Percentiles rank a stretch among this genome's conserved stretches.
Conservation (phyloP, 2,797 vertebrate species). For the Discoglossus pictus region DNA sequence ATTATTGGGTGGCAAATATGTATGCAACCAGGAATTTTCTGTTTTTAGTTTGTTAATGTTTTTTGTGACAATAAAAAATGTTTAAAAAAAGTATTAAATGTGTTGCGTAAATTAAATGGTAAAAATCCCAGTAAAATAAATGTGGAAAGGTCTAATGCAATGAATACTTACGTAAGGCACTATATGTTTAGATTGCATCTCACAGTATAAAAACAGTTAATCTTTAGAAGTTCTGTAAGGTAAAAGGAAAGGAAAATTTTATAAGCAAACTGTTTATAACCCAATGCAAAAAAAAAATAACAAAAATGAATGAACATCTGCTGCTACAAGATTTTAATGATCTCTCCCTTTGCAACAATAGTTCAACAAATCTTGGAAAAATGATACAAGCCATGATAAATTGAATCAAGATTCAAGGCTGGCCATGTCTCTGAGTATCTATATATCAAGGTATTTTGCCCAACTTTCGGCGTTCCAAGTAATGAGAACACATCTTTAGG, state of each 20-base stretch:
- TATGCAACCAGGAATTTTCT: too few relatives aligned
- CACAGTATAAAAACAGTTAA: too few relatives aligned
- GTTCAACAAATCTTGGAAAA: slow-evolving; percentile 35
- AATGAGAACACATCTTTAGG: slow-evolving; percentile 12
- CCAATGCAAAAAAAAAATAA: slow-evolving; percentile 7
- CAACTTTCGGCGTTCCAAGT: slow-evolving; percentile 17
- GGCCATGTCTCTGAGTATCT: slow-evolving; percentile 8
- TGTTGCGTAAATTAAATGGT: too few relatives aligned
- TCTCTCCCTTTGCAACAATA: slow-evolving; percentile 21
- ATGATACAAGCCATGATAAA: slow-evolving; percentile 25
- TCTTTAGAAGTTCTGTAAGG: too few relatives aligned
- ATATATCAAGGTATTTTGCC: slow-evolving; percentile 32
- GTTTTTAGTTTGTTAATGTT: too few relatives aligned
- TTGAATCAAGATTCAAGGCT: slow-evolving; percentile 36
- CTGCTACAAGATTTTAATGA: slow-evolving; percentile 17
- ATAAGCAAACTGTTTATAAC: slow-evolving; percentile 25
- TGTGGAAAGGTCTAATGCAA: too few relatives aligned
- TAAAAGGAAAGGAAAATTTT: background rate
- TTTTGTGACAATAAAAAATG: too few relatives aligned
- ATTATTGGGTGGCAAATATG: too few relatives aligned
- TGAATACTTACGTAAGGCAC: too few relatives aligned
- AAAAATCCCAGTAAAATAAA: too few relatives aligned
- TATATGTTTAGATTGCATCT: too few relatives aligned
- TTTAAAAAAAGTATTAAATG: too few relatives aligned
- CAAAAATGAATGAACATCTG: slow-evolving; percentile 37